Percentiles rank a stretch among this genome's conserved stretches.
These are phyloP conservation scores for Eulemur coronatus DNA, from an alignment of 2,797 vertebrate genomes.

Conservation along the genomic window DNA sequence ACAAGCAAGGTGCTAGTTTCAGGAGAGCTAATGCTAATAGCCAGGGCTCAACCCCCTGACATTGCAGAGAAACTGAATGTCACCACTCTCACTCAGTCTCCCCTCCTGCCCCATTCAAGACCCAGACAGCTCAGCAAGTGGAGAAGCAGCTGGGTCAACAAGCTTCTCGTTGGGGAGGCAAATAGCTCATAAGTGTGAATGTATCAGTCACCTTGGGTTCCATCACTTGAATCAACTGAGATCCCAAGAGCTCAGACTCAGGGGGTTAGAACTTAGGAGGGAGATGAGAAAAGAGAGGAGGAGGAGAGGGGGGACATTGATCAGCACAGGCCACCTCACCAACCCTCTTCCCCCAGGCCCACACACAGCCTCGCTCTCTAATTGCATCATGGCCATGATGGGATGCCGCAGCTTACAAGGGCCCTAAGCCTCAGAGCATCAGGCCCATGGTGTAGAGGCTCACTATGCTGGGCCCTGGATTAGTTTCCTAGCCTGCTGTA, in stretches of 20 bases:
- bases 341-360: neutral
- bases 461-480: neutral
- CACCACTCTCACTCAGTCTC: neutral
- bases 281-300: neutral
- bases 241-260: neutral
- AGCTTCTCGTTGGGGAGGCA: neutral
- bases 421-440: neutral
- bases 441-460: neutral
- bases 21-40: neutral
- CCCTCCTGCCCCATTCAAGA: neutral
- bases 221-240: neutral
- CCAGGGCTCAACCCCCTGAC: neutral
- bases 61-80: neutral
- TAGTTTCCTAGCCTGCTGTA: neutral
- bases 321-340: neutral
- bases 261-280: neutral
- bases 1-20: neutral
- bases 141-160: neutral
- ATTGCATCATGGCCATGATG: neutral
- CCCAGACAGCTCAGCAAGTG: neutral
- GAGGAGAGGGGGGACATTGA: neutral
- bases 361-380: neutral
- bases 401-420: neutral
- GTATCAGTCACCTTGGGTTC: neutral
- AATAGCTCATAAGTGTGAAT: neutral